Base-by-base conservation (phyloP, 2,797 vertebrate genomes). In the Coracias cyanogaster region DNA sequence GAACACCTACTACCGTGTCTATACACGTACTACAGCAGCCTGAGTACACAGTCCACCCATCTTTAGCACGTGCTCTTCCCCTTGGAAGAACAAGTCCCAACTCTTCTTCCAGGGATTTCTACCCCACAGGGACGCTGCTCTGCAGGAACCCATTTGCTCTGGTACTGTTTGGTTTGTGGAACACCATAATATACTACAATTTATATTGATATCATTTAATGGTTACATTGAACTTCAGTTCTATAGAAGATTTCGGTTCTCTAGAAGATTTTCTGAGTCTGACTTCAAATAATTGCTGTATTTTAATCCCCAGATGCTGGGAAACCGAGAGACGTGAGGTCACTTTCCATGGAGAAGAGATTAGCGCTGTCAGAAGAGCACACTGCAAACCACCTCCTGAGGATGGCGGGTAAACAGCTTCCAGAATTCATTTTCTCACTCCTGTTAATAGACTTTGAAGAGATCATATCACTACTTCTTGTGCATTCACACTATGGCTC, bases 11-110 rank as follows among this genome's bases (percentile, higher is more conserved):
- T 3, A 21, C 10, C 9, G 5, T 20, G 35, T 14, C 31, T 13
- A 3, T 8, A 5, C 4, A n/a, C 0, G 2, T 19, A 17, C 22
- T 43, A 15, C 45, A 26, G 7, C 7, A n/a, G 16, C 39, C 51
- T 1, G 45, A 65, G 70, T 3, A 13, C 58, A 49, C 37, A 35
- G 45, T 3, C 67, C 35, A 10, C 18, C 48, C 2, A 0, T 8
- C 58, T 13, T 1, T 0, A 37, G 35, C 2, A 25, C n/a, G 11
- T 0, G 1, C 28, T 31, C 24, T 17, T 46, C 12, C 54, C n/a
- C 71, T 24, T 24, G 45, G 39, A 73, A 35, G 28, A 48, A 22
- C 20, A 45, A 31, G 21, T 33, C 48, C 61, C 41, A 31, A 1
- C 20, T 31, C 24, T 39, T 26, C 48, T 52, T 26, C 46, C 61